Conservation (phyloP, 2,113 vertebrate genomes). For the Indicator maculatus region DNA sequence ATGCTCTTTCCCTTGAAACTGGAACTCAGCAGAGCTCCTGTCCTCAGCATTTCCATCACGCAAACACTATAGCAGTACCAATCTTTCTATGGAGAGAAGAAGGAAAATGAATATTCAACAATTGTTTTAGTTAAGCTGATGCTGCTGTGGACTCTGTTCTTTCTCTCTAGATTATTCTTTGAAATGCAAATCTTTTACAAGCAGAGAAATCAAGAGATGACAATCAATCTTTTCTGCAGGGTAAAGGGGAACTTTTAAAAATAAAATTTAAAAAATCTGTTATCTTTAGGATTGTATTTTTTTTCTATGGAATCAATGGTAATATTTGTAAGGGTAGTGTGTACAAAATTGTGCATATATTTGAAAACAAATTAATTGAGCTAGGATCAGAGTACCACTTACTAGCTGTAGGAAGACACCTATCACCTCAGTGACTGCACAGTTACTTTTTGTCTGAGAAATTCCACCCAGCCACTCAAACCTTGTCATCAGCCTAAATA, state of each 20-base stretch:
- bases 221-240: neutral
- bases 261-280: neutral
- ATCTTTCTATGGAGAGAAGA: neutral
- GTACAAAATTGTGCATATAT: neutral
- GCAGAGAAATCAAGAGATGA: neutral
- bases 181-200: constrained; percentile 29
- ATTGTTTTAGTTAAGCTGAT: neutral
- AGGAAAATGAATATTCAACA: constrained; percentile 35
- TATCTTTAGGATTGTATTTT: neutral
- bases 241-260: neutral
- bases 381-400: neutral
- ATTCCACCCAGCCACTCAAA: neutral
- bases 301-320: neutral
- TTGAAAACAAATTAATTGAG: neutral
- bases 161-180: neutral
- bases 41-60: neutral
- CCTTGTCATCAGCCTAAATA: neutral
- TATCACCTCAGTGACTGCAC: neutral
- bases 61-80: neutral
- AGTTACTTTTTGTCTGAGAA: neutral
- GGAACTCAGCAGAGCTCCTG: neutral
- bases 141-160: neutral
- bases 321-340: neutral
- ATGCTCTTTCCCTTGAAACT: neutral
- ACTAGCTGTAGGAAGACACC: neutral